Evolutionary conservation across 1,140 invertebrate species (phyloP), one percentile per base, ranked within the genome.

Genomic region (Thaumatotibia leucotreta): DNA sequence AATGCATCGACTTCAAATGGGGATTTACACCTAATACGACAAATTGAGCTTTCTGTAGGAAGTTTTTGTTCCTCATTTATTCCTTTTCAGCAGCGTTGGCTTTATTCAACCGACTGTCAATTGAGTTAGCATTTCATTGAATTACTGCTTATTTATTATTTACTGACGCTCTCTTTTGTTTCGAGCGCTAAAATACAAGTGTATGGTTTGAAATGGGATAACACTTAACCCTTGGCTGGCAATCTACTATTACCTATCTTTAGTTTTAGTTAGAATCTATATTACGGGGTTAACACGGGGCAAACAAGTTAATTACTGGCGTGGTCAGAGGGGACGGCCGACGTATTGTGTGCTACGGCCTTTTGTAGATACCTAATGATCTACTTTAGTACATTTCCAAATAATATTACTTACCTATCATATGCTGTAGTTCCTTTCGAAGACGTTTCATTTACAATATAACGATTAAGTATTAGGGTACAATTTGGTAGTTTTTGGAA

Each of bases 1-100:
- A 64, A 64, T 64, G 63, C 63, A 64, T 64, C 63, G 63, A 64
- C 63, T 64, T 50, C 63, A 64, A 64, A 64, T 17, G 39, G 45
- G 39, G 63, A 63, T 64, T 64, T 64, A 14, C 39, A 35, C 29
- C 45, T 64, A 63, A 63, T 63, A 50, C 23, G 63, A 35, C 32
- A 45, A 45, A 63, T 63, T 49, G 62, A 35, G 62, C 35, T 35
- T 24, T 35, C 62, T 35, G 22, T 23, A 39, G n/a, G 23, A 39
- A 22, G 49, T 11, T 23, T 35, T 49, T 63, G 27, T 61, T 61
- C 11, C 23, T 45, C 62, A n/a, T 63, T 63, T 63, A 63, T 63
- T 23, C 10, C 4, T 63, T 27, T 14, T 29, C 62, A 45, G 62
- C 20, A 24, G 10, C 2, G 3, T 23, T 4, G 2, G 4, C 62